phyloP scores from a whole-genome alignment of 2,113 vertebrate genomes.

The Hyperopisus bebe region DNA sequence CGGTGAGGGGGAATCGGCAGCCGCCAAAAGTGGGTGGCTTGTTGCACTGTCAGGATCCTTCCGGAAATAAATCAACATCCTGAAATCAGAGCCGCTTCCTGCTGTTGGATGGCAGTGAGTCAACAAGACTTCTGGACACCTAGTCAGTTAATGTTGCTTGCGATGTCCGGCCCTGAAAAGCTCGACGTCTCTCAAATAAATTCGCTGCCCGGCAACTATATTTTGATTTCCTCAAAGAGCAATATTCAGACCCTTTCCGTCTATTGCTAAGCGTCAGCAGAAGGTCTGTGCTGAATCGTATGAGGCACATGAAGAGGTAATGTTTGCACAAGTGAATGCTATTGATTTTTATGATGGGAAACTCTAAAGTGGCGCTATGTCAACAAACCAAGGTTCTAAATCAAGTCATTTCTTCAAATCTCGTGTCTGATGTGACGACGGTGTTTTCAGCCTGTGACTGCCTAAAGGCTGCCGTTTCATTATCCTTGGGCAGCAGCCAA shows the following conservation, averaged over 20 bases:
- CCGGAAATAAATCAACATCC: slow-evolving; percentile 46
- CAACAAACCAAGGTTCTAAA: neutral
- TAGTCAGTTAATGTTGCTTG: neutral
- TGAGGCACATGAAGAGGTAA: neutral
- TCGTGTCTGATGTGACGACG: neutral
- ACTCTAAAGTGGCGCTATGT: neutral
- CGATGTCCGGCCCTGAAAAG: neutral
- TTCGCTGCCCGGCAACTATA: neutral
- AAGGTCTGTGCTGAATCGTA: neutral
- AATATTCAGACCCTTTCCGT: neutral
- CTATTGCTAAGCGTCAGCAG: neutral
- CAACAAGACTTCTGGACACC: neutral
- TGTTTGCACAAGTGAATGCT: neutral
- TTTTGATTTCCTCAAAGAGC: neutral
- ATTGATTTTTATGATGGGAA: slow-evolving; percentile 1
- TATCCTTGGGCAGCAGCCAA: slow-evolving; percentile 13
- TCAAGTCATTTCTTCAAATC: neutral
- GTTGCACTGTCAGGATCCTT: slow-evolving; percentile 41
- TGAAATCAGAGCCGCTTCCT: slow-evolving; percentile 35
- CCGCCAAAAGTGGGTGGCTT: slow-evolving; percentile 27
- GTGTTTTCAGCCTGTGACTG: neutral
- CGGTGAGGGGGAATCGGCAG: neutral
- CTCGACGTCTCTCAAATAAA: neutral
- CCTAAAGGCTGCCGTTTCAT: slow-evolving; percentile 22
- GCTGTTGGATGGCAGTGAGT: slow-evolving; percentile 17